These are phyloP conservation scores for Drosophila yooni DNA, from an alignment of 2,888 invertebrate species.

Conservation along the genomic window DNA sequence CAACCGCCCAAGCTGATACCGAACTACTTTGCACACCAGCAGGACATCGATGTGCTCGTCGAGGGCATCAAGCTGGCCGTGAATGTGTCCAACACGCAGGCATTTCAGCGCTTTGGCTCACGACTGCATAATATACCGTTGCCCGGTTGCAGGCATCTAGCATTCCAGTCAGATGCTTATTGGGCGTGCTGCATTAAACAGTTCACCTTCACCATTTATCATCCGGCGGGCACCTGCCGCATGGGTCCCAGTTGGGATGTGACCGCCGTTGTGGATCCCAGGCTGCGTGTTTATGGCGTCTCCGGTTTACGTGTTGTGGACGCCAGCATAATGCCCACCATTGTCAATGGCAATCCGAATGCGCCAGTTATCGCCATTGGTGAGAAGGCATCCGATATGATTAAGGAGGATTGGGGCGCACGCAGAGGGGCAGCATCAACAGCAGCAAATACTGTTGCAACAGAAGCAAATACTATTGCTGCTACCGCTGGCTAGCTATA, in stretches of 20 bases:
- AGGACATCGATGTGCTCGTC: constrained; percentile 91
- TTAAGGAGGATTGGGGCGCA: constrained; percentile 93
- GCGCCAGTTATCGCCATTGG: constrained; percentile 96
- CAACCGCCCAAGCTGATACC: constrained; percentile 95
- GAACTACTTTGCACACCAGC: constrained; percentile 94
- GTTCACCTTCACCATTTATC: constrained; percentile 93
- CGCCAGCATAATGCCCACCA: constrained; percentile 95
- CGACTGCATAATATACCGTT: constrained; percentile 91
- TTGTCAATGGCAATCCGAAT: constrained; percentile 95
- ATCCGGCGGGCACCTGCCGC: constrained; percentile 93
- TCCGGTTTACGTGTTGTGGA: constrained; percentile 92
- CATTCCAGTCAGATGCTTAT: constrained; percentile 91
- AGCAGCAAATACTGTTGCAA: neutral
- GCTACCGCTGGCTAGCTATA: constrained; percentile 25
- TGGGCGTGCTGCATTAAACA: constrained; percentile 95
- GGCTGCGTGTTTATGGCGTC: constrained; percentile 91
- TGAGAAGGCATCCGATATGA: constrained; percentile 95
- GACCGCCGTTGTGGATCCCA: constrained; percentile 92
- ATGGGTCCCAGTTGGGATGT: constrained; percentile 93
- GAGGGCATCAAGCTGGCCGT: constrained; percentile 94
- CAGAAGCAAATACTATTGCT: neutral
- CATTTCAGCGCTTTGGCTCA: constrained; percentile 93
- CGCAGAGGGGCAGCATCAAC: constrained; percentile 28
- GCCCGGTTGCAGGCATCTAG: constrained; percentile 91
- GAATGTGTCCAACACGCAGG: constrained; percentile 91